Conservation (phyloP, 1,140 invertebrate genomes). For the Nasonia longicornis region DNA sequence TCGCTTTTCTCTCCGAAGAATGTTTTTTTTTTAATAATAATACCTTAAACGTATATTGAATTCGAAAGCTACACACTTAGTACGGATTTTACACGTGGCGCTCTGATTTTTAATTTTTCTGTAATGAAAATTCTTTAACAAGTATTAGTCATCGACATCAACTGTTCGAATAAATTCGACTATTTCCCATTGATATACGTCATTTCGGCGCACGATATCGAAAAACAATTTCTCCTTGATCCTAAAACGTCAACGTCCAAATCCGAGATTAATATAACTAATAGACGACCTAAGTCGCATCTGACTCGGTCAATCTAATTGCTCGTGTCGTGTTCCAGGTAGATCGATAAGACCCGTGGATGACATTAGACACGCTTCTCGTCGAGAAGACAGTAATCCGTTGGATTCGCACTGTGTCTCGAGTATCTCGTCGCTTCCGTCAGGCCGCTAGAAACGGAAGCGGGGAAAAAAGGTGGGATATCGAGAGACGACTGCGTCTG, state of each 20-base stretch:
- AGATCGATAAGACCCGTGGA: constrained; percentile 22
- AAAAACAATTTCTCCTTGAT: background rate
- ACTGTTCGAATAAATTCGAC: too few species aligned
- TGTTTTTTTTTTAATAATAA: too few species aligned
- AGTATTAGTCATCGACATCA: too few species aligned
- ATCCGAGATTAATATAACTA: constrained; percentile 16
- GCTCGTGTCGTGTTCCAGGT: constrained; percentile 14
- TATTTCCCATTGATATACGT: too few species aligned
- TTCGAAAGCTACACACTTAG: too few species aligned
- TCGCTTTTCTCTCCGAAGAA: background rate
- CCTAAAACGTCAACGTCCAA: background rate
- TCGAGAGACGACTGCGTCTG: background rate
- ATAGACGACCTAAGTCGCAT: background rate
- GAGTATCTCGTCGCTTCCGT: constrained; percentile 45
- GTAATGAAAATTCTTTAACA: too few species aligned
- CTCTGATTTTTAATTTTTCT: too few species aligned
- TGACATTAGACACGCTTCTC: constrained; percentile 6
- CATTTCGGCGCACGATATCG: too few species aligned
- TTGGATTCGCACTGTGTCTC: constrained; percentile 33
- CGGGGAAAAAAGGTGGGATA: constrained; percentile 21
- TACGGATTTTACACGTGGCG: too few species aligned
- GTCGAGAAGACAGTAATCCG: constrained; percentile 19
- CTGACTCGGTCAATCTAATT: constrained; percentile 14
- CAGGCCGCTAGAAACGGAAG: constrained; percentile 36
- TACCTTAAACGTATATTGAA: too few species aligned